These are phyloP conservation scores for Tolmerus cingulatus DNA, from an alignment of 2,888 invertebrate species.

Conservation along the genomic window DNA sequence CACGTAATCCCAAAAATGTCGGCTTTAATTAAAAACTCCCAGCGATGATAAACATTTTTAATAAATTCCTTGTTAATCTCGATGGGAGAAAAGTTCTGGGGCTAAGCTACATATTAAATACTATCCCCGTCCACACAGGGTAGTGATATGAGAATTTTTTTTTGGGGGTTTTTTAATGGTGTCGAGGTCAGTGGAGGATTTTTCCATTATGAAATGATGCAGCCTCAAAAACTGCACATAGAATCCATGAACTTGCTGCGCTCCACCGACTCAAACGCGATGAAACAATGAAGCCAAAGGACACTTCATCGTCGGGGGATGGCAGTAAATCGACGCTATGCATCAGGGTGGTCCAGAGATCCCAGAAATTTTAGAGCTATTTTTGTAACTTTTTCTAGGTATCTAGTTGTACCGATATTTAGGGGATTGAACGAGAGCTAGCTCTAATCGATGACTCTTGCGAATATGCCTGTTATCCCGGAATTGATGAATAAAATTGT, in stretches of 20 bases:
- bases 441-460: background rate
- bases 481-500: constrained; percentile 7
- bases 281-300: background rate
- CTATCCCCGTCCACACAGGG: background rate
- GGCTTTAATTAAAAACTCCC: constrained; percentile 21
- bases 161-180: constrained; percentile 11
- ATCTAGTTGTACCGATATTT: background rate
- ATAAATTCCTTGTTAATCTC: constrained; percentile 11
- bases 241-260: background rate
- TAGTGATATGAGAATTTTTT: background rate
- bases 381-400: background rate
- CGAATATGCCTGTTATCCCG: background rate
- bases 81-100: background rate
- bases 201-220: constrained; percentile 25
- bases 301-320: background rate
- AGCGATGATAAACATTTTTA: constrained; percentile 21
- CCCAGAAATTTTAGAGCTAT: background rate
- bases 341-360: background rate
- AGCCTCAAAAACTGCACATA: background rate
- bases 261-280: background rate
- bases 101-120: constrained; percentile 5
- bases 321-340: background rate
- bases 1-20: background rate
- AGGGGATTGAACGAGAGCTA: background rate
- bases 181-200: background rate